Conservation (phyloP, 1,140 invertebrate species). For the Galleria mellonella region DNA sequence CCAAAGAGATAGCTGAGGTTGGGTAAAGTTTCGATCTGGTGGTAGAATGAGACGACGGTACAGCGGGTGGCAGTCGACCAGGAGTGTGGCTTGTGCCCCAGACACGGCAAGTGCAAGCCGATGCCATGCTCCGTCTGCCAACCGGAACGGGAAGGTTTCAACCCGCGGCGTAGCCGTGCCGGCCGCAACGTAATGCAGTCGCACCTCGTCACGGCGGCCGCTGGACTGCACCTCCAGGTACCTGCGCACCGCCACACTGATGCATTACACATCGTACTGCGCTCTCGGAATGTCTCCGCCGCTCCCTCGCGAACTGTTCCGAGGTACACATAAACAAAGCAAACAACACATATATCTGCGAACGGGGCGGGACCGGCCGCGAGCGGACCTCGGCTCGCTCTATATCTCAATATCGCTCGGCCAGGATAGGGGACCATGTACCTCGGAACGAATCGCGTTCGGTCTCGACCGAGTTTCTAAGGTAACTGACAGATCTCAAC, state of each 20-base stretch:
- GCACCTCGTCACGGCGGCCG: slow-evolving; percentile 89
- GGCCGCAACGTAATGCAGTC: slow-evolving; percentile 82
- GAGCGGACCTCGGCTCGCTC: slow-evolving; percentile 63
- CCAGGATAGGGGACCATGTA: slow-evolving; percentile 74
- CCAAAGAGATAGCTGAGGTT: slow-evolving; percentile 85
- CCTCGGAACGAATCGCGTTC: slow-evolving; percentile 73
- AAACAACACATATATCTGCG: slow-evolving; percentile 59
- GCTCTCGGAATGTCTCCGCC: slow-evolving; percentile 27
- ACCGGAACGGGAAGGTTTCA: slow-evolving; percentile 89
- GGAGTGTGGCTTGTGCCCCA: slow-evolving; percentile 86
- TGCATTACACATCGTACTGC: slow-evolving; percentile 22
- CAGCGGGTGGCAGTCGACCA: slow-evolving; percentile 89
- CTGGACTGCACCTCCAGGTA: slow-evolving; percentile 94
- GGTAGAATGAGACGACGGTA: slow-evolving; percentile 81
- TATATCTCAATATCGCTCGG: slow-evolving; percentile 75
- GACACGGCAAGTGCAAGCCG: slow-evolving; percentile 88
- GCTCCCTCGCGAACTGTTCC: slow-evolving; percentile 59
- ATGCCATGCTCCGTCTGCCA: slow-evolving; percentile 92
- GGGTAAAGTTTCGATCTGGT: slow-evolving; percentile 84
- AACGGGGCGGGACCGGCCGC: slow-evolving; percentile 43
- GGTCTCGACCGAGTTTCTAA: slow-evolving; percentile 42
- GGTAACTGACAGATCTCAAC: slow-evolving; percentile 44
- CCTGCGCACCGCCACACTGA: slow-evolving; percentile 70
- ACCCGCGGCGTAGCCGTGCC: slow-evolving; percentile 80
- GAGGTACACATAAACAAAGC: slow-evolving; percentile 70